Evolutionary conservation across 2,888 invertebrate species (phyloP), one percentile per base, ranked within the genome.

Genomic region (Pachliopta kotzebuea): DNA sequence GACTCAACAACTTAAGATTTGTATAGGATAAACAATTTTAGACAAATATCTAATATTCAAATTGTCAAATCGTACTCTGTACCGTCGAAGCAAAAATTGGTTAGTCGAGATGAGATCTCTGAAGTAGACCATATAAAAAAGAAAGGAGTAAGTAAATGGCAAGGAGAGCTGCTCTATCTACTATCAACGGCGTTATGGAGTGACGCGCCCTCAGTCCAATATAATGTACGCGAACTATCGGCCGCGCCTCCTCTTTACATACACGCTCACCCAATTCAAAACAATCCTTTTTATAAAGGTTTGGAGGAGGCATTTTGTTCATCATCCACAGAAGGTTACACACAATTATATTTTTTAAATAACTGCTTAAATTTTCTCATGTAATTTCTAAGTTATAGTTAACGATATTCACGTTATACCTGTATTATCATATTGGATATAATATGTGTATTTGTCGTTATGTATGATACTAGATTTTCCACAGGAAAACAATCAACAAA

Each of bases 241-340:
- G 69, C 69, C 72, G 69, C 72, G 70, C 74, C 74, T 74, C 68
- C 70, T 65, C 70, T 73, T 72, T 74, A 73, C 76, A 75, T 75
- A 74, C 67, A 65, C 45, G 55, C 49, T 49, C 58, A 17, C 45
- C 55, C 54, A 60, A 49, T 63, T 55, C 42, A 60, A 58, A 49
- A 54, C 14, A 31, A 29, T 7, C 14, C 14, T 18, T 18, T 7
- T 4, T 7, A 6, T 18, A 14, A n/a, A 45, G 21, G n/a, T 52
- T 61, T 54, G 65, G 65, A 65, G 52, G 57, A 18, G 61, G 57
- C 58, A 52, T 52, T 52, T 52, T n/a, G 8, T 45, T 3, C n/a
- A 14, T 8, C 7, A n/a, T n/a, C 42, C 18, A 18, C 4, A 42
- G 14, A 42, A n/a, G 14, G 11, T 37, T n/a, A 45, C 7, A 6